Percentiles rank a stretch among this genome's conserved stretches.
These are phyloP conservation scores for Turritopsis rubra DNA, from an alignment of 30 jellyfish, hydroid and myxozoan genomes.

Conservation along the genomic window DNA sequence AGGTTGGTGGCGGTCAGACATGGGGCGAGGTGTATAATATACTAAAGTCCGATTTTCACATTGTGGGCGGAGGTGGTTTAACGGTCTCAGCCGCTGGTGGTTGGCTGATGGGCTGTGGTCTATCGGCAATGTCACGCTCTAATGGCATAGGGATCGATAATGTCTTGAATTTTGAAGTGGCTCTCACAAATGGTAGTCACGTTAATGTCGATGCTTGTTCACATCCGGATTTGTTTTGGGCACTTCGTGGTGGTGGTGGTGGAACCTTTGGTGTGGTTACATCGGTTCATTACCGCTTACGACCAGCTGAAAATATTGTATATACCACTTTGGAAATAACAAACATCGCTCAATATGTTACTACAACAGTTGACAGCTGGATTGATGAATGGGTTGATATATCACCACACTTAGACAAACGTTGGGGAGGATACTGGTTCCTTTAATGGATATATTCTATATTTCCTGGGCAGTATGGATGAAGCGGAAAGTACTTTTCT, in stretches of 20 bases:
- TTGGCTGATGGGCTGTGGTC: constrained; percentile 14
- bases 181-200: constrained; percentile 6
- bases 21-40: neutral
- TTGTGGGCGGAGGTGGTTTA: constrained; percentile 18
- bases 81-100: constrained; percentile 27
- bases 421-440: constrained; percentile 21
- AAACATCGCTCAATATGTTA: neutral
- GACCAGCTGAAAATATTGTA: constrained; percentile 19
- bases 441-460: neutral
- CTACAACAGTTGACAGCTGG: neutral
- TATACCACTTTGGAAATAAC: neutral
- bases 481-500: neutral
- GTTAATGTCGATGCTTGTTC: neutral
- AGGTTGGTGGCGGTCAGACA: constrained; percentile 24
- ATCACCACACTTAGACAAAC: constrained; percentile 11
- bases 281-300: neutral
- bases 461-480: constrained; percentile 3
- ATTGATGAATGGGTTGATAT: constrained; percentile 3
- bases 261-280: constrained; percentile 24
- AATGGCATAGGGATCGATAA: constrained; percentile 8
- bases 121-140: constrained; percentile 1
- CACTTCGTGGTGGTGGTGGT: constrained; percentile 25
- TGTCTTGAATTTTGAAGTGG: constrained; percentile 20
- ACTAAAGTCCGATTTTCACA: neutral
- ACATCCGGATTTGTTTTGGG: constrained; percentile 25